A percentile compares a stretch with the other conserved stretches of the same genome.
Conservation (phyloP, 2,113 vertebrate species). For the Prolemur simus region DNA sequence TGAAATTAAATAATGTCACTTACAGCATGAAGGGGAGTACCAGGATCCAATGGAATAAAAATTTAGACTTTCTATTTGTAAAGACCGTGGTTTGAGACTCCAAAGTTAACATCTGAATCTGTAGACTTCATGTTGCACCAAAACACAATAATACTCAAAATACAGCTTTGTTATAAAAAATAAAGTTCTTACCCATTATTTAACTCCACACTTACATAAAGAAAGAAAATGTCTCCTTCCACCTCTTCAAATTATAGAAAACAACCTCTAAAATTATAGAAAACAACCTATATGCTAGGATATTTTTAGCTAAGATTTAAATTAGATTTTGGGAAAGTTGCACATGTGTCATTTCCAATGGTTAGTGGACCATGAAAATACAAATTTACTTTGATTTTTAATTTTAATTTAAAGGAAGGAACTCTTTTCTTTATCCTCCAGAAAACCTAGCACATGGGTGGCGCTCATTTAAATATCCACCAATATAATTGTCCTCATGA, state of each 20-base stretch:
- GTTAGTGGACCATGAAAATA: slow-evolving; percentile 22
- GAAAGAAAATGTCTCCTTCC: not conserved
- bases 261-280: not conserved
- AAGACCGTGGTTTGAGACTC: not conserved
- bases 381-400: slow-evolving; percentile 46
- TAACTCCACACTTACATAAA: slow-evolving; percentile 1
- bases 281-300: not conserved
- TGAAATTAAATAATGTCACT: not conserved
- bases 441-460: not conserved
- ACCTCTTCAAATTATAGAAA: not conserved
- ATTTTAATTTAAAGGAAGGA: slow-evolving; percentile 38
- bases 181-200: slow-evolving; percentile 22
- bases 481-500: slow-evolving; percentile 38
- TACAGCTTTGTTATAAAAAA: slow-evolving; percentile 20
- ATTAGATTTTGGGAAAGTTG: slow-evolving; percentile 18
- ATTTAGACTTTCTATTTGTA: not conserved
- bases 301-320: slow-evolving; percentile 42
- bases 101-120: not conserved
- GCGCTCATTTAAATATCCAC: slow-evolving; percentile 41
- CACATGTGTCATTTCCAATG: not conserved
- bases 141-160: slow-evolving; percentile 1
- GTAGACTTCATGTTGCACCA: not conserved
- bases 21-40: not conserved
- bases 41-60: not conserved
- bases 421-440: slow-evolving; percentile 13